Evolutionary conservation across 2,113 vertebrate species (phyloP).

Genomic region (Platycercus adscitus): DNA sequence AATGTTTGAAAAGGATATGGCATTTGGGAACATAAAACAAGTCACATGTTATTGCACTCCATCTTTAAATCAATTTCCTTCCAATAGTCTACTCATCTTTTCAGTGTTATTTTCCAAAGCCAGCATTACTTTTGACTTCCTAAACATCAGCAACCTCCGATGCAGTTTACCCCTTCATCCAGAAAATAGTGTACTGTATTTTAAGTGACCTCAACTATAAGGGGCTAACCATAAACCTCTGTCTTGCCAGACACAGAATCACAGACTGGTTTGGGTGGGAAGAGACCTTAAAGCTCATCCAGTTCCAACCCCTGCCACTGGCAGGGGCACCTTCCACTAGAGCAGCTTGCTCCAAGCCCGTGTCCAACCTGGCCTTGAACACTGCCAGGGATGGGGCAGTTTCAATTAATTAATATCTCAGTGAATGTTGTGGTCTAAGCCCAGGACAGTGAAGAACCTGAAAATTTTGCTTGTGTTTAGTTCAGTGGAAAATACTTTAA

Average conservation of each 20-base stretch:
- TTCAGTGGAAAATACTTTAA: background rate
- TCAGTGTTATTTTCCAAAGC: background rate
- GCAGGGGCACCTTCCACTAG: background rate
- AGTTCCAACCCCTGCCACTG: background rate
- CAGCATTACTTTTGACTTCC: background rate
- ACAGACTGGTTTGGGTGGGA: background rate
- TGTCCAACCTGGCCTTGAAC: background rate
- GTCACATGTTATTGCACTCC: background rate
- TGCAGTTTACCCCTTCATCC: background rate
- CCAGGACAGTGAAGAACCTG: background rate
- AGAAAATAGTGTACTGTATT: rapidly evolving
- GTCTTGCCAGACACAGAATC: background rate
- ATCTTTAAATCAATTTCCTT: background rate
- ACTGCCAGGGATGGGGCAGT: background rate
- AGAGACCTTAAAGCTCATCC: background rate
- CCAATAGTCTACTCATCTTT: background rate
- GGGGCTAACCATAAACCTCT: background rate
- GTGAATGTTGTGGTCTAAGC: background rate
- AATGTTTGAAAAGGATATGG: rapidly evolving
- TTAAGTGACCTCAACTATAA: background rate
- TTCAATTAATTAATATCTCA: background rate
- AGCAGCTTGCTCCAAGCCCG: background rate
- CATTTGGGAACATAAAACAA: background rate
- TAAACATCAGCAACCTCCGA: background rate
- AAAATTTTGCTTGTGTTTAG: background rate